Evolutionary conservation across 2,113 vertebrate species (phyloP).

Genomic region (Oryzias celebensis): DNA sequence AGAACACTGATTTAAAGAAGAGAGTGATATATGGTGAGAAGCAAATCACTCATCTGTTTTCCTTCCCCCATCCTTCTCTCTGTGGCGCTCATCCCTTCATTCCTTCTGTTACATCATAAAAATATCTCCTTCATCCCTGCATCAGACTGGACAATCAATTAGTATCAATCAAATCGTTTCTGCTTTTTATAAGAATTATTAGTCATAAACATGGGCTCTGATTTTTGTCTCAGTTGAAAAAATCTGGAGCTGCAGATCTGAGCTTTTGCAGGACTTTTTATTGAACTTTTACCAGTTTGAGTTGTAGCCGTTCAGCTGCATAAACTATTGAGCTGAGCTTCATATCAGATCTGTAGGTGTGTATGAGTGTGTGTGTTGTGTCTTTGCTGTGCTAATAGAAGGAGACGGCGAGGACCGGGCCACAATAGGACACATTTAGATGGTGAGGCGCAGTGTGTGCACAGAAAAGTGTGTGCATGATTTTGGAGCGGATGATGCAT

Average conservation of each 20-base stretch:
- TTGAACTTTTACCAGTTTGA: conserved; percentile 1
- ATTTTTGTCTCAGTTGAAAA: conserved; percentile 8
- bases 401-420: conserved; percentile 58
- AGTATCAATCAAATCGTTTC: conserved; percentile 37
- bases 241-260: not conserved
- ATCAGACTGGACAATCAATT: conserved; percentile 47
- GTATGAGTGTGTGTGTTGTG: conserved; percentile 46
- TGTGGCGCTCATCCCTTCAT: conserved; percentile 27
- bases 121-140: conserved; percentile 33
- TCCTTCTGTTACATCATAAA: conserved; percentile 27
- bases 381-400: conserved; percentile 64
- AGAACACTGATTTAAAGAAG: conserved; percentile 55
- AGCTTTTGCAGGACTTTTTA: not conserved
- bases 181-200: conserved; percentile 17
- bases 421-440: conserved; percentile 71
- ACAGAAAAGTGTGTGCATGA: conserved; percentile 14
- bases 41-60: conserved; percentile 44
- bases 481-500: conserved; percentile 46
- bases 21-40: conserved; percentile 53
- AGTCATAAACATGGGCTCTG: not conserved
- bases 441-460: conserved; percentile 53
- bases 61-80: conserved; percentile 8
- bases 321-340: conserved; percentile 17
- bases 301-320: conserved; percentile 5
- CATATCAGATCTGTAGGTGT: not conserved